Base-by-base conservation (phyloP, 1,140 invertebrate species). In the Condylostylus longicornis region DNA sequence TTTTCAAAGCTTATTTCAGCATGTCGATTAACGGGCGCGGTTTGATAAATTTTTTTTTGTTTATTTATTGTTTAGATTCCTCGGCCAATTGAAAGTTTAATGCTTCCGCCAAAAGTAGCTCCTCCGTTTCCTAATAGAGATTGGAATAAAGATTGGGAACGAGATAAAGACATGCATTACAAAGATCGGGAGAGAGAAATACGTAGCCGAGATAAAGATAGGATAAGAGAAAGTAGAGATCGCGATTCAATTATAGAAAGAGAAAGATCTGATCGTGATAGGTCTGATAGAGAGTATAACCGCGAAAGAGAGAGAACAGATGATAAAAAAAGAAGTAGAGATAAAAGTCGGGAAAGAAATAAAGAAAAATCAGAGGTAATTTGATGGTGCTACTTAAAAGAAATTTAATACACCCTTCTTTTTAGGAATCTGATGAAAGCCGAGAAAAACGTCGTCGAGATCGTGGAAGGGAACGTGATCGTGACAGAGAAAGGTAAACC, bases 211-310 rank as follows among this genome's bases (percentile, higher is more conserved):
- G 54, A 60, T 8, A 62, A 64, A 9, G 55, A 62, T 4, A 62
- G 63, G 34, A 65, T 68, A 20, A 45, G 45, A 12, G 61, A 59
- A n/a, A 55, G 65, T 5, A 53, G 63, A 35, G 63, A 69, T n/a
- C 40, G 59, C 35, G 64, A 69, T 12, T 38, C 58, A 18, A 65
- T 65, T 18, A 41, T 52, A 33, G 55, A 58, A 27, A 45, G 52
- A 14, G 57, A 58, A 17, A 62, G 62, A 34, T 56, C 52, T 18
- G 52, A 59, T 18, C 40, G 46, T 1, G 37, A 51, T 18, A 43
- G 44, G 5, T 44, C 47, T n/a, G 47, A 49, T 38, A 41, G 51
- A 6, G 47, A 53, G 31, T 44, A 48, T 10, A 46, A 46, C 22
- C 40, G 51, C 6, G 54, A 61, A 34, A 43, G 50, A 14, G 57